Conservation (phyloP, 2,888 invertebrate species). For the Venustoraphidia nigricollis region DNA sequence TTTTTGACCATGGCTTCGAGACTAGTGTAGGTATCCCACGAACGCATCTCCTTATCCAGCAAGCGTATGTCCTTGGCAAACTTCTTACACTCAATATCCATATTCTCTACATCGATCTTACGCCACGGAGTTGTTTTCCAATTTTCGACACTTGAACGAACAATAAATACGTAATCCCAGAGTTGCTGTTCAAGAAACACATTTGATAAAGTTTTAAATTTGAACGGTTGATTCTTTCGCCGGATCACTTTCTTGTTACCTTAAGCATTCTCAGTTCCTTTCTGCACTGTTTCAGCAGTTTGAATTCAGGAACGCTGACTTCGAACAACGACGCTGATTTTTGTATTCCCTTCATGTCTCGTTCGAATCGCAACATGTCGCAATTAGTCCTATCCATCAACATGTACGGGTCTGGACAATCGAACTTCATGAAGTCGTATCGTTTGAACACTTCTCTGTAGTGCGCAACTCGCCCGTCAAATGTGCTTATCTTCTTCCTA, state of each 20-base stretch:
- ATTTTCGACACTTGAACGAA: slow-evolving; percentile 80
- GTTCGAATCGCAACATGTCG: slow-evolving; percentile 66
- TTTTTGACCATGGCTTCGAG: slow-evolving; percentile 89
- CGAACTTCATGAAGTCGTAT: slow-evolving; percentile 60
- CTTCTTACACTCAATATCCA: slow-evolving; percentile 97
- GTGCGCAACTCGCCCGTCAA: slow-evolving; percentile 68
- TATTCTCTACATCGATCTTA: slow-evolving; percentile 93
- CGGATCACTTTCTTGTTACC: slow-evolving; percentile 32
- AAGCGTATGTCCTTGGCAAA: slow-evolving; percentile 88
- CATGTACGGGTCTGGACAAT: slow-evolving; percentile 57
- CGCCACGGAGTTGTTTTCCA: slow-evolving; percentile 98
- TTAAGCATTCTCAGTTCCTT: slow-evolving; percentile 79
- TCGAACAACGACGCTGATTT: slow-evolving; percentile 88
- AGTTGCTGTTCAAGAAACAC: slow-evolving; percentile 45
- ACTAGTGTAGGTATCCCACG: slow-evolving; percentile 82
- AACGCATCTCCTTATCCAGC: slow-evolving; percentile 89
- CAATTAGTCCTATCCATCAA: slow-evolving; percentile 61
- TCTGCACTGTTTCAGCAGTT: slow-evolving; percentile 78
- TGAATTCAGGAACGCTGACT: slow-evolving; percentile 89
- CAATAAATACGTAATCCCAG: slow-evolving; percentile 89
- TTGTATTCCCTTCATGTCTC: slow-evolving; percentile 72
- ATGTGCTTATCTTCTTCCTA: slow-evolving; percentile 67
- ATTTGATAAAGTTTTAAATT: not conserved
- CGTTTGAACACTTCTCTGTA: slow-evolving; percentile 81
- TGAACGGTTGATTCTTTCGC: not conserved